phyloP scores from a whole-genome alignment of 2,113 vertebrate species.

The Harpagus bidentatus region DNA sequence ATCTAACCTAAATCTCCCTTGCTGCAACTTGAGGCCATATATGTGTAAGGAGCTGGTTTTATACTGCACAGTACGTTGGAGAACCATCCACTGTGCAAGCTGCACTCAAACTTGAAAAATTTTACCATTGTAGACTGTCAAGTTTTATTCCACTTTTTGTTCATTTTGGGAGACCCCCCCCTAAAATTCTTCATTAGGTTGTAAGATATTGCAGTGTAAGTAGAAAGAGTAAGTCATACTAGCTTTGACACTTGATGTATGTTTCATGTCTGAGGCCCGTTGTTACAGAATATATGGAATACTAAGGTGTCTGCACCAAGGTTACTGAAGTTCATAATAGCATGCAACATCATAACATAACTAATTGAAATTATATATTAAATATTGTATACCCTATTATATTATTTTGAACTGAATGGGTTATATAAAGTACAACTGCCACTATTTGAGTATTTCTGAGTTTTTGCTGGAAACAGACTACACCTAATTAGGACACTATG shows the following conservation, averaged over 20 bases:
- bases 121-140: not conserved
- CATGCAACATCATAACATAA: not conserved
- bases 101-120: not conserved
- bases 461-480: not conserved
- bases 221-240: not conserved
- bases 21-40: no score
- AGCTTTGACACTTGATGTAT: not conserved
- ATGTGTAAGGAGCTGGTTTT: not conserved
- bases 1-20: no score
- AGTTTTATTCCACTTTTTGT: not conserved
- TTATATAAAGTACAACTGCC: not conserved
- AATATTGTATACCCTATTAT: not conserved
- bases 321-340: not conserved
- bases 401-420: not conserved
- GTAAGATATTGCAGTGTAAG: not conserved
- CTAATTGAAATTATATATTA: not conserved
- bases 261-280: not conserved
- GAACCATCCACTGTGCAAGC: not conserved
- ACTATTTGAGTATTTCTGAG: not conserved
- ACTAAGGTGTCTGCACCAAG: not conserved
- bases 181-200: not conserved
- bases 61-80: not conserved
- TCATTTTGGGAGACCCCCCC: not conserved
- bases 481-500: not conserved
- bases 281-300: not conserved